Evolutionary conservation across 2,797 vertebrate species (phyloP).

Genomic region (Diceros bicornis): DNA sequence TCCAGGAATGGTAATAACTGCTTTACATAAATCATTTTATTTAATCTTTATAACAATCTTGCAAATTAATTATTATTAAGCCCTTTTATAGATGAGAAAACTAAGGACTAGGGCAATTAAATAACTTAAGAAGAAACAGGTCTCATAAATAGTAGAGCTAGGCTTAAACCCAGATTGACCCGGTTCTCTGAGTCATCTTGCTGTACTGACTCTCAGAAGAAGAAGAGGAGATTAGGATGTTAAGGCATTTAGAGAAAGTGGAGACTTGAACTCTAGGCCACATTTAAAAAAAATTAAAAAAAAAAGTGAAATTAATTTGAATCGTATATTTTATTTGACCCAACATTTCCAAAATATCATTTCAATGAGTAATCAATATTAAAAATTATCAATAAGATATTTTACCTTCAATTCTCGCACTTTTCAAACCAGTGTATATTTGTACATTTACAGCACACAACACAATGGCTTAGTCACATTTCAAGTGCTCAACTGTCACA

Average conservation of each 20-base stretch:
- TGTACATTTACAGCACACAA: neutral
- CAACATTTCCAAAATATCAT: neutral
- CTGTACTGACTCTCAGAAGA: neutral
- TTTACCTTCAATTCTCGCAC: neutral
- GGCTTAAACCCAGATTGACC: neutral
- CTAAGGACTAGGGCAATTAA: neutral
- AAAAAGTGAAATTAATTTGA: neutral
- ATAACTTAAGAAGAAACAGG: neutral
- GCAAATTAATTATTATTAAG: neutral
- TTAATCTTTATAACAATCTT: neutral
- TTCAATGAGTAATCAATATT: neutral
- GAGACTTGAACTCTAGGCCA: neutral
- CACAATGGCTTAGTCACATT: neutral
- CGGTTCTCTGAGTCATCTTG: neutral
- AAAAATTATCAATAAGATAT: neutral
- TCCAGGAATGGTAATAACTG: neutral
- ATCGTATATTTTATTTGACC: neutral
- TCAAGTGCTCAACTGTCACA: neutral
- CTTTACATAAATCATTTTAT: neutral
- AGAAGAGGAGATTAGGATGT: neutral
- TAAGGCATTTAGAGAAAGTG: neutral
- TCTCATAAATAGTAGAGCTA: neutral
- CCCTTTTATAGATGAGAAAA: conserved; percentile 27
- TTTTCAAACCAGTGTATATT: neutral
- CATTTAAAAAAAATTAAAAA: neutral